These are phyloP conservation scores for Polylopha cassiicola DNA, from an alignment of 2,888 invertebrate species.

Conservation along the genomic window DNA sequence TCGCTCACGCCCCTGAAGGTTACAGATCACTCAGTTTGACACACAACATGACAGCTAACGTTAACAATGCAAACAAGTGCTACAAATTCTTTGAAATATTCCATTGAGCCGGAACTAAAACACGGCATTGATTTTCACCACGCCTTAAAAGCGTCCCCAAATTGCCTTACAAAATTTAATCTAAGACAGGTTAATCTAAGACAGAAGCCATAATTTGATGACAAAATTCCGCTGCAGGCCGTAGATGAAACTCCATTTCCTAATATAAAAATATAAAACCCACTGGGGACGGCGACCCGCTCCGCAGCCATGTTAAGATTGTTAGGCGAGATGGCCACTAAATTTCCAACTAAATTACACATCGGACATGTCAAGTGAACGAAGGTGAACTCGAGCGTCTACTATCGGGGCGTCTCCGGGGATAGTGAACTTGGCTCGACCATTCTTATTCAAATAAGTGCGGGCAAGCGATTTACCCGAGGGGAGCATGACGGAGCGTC, in stretches of 20 bases:
- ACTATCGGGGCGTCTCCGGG: constrained; percentile 35
- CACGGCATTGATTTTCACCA: too few species aligned
- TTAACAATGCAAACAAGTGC: too few species aligned
- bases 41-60: too few species aligned
- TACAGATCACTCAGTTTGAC: too few species aligned
- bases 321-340: constrained; percentile 31
- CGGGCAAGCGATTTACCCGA: constrained; percentile 54
- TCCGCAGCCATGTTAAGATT: constrained; percentile 14
- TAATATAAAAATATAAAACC: constrained; percentile 11
- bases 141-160: too few species aligned
- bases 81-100: too few species aligned
- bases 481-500: constrained; percentile 42
- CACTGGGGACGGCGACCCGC: constrained; percentile 13
- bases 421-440: constrained; percentile 46
- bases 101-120: too few species aligned
- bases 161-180: too few species aligned
- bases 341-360: constrained; percentile 40
- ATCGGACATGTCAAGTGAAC: constrained; percentile 40
- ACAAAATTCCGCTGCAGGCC: not conserved
- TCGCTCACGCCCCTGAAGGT: too few species aligned
- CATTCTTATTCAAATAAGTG: constrained; percentile 73
- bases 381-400: constrained; percentile 42
- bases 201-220: constrained; percentile 9
- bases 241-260: constrained; percentile 9
- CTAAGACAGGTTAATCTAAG: too few species aligned